Evolutionary conservation across 2,888 invertebrate species (phyloP).

Genomic region (Sipha maydis): DNA sequence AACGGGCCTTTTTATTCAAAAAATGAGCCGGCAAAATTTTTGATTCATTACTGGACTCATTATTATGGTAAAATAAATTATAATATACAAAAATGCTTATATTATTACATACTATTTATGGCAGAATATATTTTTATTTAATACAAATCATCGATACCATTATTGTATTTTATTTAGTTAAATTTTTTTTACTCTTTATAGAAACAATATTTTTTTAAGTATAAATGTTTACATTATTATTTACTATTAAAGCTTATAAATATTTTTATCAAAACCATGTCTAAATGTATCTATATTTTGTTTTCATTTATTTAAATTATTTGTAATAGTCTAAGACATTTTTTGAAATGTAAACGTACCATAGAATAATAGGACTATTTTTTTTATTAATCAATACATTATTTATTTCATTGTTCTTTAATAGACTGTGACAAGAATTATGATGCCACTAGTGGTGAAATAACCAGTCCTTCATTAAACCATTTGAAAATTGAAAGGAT

Average conservation of each 20-base stretch:
- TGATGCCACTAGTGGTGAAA: constrained; percentile 28
- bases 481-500: fast-evolving
- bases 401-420: not conserved
- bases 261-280: no score
- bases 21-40: constrained; percentile 6
- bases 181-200: no score
- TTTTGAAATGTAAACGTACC: not conserved
- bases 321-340: not conserved
- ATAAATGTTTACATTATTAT: no score
- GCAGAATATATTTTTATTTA: no score
- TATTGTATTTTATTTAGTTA: no score
- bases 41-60: not conserved
- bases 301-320: no score
- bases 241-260: no score
- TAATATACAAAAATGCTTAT: not conserved
- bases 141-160: no score
- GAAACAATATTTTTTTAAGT: no score
- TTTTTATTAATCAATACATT: not conserved
- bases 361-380: no score
- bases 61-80: constrained; percentile 31
- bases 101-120: not conserved
- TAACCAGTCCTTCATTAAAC: not conserved
- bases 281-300: no score
- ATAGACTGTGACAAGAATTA: constrained; percentile 9
- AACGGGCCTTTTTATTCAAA: not conserved